Evolutionary conservation across 2,888 invertebrate genomes (phyloP).

Genomic region (Ichneumoninae sp.): DNA sequence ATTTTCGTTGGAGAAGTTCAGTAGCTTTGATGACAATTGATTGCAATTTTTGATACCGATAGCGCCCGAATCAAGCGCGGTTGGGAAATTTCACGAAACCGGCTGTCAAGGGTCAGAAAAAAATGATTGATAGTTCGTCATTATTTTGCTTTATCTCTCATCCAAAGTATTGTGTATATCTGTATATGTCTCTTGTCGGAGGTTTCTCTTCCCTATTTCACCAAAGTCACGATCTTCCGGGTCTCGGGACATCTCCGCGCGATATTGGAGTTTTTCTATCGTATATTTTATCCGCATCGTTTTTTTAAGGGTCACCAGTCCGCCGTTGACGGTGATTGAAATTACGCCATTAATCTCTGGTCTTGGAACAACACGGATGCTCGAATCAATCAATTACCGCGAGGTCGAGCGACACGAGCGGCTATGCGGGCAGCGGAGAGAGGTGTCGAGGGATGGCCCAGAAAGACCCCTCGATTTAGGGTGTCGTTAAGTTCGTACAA

Average conservation of each 20-base stretch:
- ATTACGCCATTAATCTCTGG: constrained; percentile 42
- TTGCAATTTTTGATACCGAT: no score
- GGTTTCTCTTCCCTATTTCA: background rate
- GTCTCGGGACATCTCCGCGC: background rate
- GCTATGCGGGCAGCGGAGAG: constrained; percentile 1
- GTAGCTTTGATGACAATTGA: no score
- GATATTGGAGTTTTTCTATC: background rate
- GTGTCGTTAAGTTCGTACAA: constrained; percentile 17
- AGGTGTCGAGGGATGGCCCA: constrained; percentile 8
- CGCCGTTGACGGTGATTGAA: constrained; percentile 44
- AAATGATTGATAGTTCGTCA: background rate
- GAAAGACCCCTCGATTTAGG: constrained; percentile 27
- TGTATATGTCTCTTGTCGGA: background rate
- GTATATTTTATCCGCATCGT: background rate
- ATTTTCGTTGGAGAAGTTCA: no score
- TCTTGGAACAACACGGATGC: constrained; percentile 26
- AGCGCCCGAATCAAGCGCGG: no score
- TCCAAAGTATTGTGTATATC: background rate
- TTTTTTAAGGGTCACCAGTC: background rate
- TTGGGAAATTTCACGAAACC: no score
- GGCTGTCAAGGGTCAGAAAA: no score
- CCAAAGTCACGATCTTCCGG: background rate
- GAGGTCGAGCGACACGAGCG: constrained; percentile 26
- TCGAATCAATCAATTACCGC: constrained; percentile 51
- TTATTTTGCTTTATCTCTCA: background rate